phyloP scores from a whole-genome alignment of 2,797 vertebrate genomes.

The Acrossocheilus fasciatus region DNA sequence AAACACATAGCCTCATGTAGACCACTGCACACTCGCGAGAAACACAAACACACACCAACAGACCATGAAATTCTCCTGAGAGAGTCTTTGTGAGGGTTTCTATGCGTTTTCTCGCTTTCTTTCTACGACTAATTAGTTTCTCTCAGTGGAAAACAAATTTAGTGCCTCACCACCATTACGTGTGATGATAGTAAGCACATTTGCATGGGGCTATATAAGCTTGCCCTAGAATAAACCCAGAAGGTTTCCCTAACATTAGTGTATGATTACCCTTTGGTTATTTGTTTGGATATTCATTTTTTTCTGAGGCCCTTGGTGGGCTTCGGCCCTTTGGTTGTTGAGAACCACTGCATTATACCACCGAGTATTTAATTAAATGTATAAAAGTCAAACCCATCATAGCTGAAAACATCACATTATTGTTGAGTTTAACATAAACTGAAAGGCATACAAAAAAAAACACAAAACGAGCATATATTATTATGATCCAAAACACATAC shows the following conservation, averaged over 20 bases:
- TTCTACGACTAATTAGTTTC: slow-evolving; percentile 35
- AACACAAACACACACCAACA: slow-evolving; percentile 34
- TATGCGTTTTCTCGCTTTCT: background rate
- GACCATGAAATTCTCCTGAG: slow-evolving; percentile 20
- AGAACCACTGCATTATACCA: background rate
- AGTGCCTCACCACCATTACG: slow-evolving; percentile 1
- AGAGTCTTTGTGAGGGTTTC: slow-evolving; percentile 11
- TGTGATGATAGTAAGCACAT: slow-evolving; percentile 35
- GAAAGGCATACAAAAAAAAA: background rate
- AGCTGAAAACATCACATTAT: background rate
- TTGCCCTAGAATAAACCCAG: slow-evolving; percentile 48
- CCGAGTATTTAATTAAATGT: background rate
- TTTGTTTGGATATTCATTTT: too few relatives aligned
- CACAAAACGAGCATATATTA: background rate
- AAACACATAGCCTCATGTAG: slow-evolving; percentile 57
- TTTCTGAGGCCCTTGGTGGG: too few relatives aligned
- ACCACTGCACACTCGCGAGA: slow-evolving; percentile 18
- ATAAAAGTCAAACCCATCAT: background rate
- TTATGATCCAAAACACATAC: background rate
- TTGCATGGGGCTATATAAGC: slow-evolving; percentile 28
- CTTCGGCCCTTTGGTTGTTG: too few relatives aligned
- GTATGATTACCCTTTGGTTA: background rate
- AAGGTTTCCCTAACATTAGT: background rate
- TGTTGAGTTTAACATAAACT: background rate
- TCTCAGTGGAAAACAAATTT: slow-evolving; percentile 28